Base-by-base conservation (phyloP, 2,888 invertebrate species). In the Tribolium freemani region DNA sequence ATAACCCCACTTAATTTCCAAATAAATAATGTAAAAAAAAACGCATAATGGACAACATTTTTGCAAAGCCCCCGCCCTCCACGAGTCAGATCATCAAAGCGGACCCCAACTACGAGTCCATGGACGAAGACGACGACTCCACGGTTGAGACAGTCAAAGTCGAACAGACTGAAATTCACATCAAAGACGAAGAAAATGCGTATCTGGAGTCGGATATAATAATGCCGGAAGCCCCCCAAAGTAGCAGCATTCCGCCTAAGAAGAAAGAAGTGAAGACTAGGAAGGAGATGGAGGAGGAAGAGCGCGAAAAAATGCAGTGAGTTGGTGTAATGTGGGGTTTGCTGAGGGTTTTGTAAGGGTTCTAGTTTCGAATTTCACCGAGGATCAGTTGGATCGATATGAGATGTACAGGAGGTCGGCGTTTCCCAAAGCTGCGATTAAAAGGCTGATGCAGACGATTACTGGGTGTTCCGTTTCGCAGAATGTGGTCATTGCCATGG, bases 401-500 rank as follows among this genome's bases (percentile, higher is more conserved):
- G 99, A 99, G 89, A 98, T 99, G 96, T 99, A 95, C 84, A 89
- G 99, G 76, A 89, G 99, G 82, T 94, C 99, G 0, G 97, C 98
- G 0, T 99, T 99, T 86, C 99, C 99, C 0, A 99, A 98, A 87
- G 98, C 99, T 46, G 95, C 98, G 0, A 97, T 99, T 1, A 98
- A 97, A 87, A 90, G 98, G 78, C 90, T 98, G 77, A 99, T 99
- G 96, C 98, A 99, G 88, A 97, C 98, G 0, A 97, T 98, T 71
- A 97, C 99, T 0, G 98, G 98, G 0, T 94, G 96, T 84, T 95
- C 98, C 0, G 96, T 99, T 0, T 97, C 98, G 0, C 99, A 99
- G 85, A 99, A 99, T 89, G 99, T 99, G 56, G 98, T 99, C 0
- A 99, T 99, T 81, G 99, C 99, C 0, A 98, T 99, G 96, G 96